Conservation (phyloP, 1,140 invertebrate species). For the Chironomus tepperi region DNA sequence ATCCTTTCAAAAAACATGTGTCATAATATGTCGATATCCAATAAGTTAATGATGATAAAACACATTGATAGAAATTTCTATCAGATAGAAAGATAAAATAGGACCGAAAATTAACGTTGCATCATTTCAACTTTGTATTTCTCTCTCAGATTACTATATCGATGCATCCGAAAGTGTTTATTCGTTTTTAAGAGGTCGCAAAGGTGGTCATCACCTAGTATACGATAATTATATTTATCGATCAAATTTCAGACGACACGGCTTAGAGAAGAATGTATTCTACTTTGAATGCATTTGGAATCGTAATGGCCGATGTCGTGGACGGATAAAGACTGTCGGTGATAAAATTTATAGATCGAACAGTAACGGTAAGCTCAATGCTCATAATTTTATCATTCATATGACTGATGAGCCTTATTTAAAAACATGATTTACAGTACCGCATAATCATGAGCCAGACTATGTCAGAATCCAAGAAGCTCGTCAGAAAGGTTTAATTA, state of each 20-base stretch:
- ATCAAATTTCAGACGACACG: constrained; percentile 38
- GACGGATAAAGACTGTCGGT: constrained; percentile 38
- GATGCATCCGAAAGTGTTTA: not conserved
- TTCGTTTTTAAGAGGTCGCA: constrained; percentile 37
- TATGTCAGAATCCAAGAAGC: not conserved
- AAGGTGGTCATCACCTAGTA: constrained; percentile 36
- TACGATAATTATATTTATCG: constrained; percentile 39
- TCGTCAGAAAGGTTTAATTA: not conserved
- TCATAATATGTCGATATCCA: too few species aligned
- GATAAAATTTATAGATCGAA: constrained; percentile 39
- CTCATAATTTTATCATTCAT: not conserved
- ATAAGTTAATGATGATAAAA: too few species aligned
- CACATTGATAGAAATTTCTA: not conserved
- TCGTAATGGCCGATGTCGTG: constrained; percentile 37
- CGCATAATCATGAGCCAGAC: not conserved
- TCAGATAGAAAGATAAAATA: not conserved
- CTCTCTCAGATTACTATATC: constrained; percentile 2
- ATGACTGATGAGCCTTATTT: not conserved
- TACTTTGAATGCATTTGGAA: constrained; percentile 40
- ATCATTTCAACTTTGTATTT: constrained; percentile 18
- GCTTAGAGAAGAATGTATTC: constrained; percentile 34
- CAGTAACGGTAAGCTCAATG: constrained; percentile 29
- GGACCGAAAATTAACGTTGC: not conserved
- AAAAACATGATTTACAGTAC: not conserved
- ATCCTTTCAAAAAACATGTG: too few species aligned